phyloP scores from a whole-genome alignment of 2,797 vertebrate genomes.

The Etheostoma perlongum region DNA sequence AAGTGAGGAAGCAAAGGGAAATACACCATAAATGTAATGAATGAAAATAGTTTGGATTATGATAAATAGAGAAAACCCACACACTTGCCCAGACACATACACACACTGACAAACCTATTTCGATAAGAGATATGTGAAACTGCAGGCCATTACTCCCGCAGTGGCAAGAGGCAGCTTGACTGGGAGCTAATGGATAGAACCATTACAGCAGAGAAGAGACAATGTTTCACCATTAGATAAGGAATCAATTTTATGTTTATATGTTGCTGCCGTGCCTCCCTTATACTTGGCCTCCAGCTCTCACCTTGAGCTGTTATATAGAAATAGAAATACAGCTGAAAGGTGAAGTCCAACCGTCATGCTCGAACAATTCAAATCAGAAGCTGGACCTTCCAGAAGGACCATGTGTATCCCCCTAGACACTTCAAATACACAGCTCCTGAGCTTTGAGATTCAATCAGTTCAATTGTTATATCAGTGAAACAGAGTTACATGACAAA shows the following conservation, averaged over 20 bases:
- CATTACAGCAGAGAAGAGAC: conserved; percentile 48
- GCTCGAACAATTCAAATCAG: neutral
- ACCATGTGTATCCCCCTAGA: neutral
- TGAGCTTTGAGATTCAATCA: neutral
- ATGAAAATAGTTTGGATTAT: conserved; percentile 13
- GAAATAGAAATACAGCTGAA: conserved; percentile 9
- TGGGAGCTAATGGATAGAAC: conserved; percentile 62
- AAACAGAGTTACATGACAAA: conserved; percentile 24
- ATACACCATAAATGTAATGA: neutral
- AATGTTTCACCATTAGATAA: conserved; percentile 64
- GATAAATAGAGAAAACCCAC: conserved; percentile 5
- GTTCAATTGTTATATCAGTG: neutral
- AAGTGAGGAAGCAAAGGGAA: neutral
- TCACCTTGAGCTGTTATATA: neutral
- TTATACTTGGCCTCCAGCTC: conserved; percentile 17
- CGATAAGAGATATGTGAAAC: conserved; percentile 47
- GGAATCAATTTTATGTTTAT: conserved; percentile 70
- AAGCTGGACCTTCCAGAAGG: conserved; percentile 2
- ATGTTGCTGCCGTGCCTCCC: conserved; percentile 33
- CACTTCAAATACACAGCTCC: neutral
- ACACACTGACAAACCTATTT: conserved; percentile 36
- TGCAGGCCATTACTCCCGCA: conserved; percentile 58
- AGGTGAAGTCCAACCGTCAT: neutral
- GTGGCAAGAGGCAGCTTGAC: conserved; percentile 57
- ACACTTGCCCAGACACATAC: neutral